phyloP scores from a whole-genome alignment of 2,888 invertebrate genomes.

The Ctenicera cuprea region DNA sequence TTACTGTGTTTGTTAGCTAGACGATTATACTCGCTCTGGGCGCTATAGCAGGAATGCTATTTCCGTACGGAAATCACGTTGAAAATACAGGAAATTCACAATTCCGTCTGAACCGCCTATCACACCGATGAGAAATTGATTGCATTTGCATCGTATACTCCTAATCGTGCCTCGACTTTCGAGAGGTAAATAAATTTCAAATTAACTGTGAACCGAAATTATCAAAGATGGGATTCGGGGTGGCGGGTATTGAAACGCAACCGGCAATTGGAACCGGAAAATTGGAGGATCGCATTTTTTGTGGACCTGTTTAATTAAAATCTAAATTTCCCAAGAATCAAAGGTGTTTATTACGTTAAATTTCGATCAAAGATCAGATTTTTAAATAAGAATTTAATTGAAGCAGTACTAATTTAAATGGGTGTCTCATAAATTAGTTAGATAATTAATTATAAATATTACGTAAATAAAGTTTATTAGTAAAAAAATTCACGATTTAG shows the following conservation, averaged over 20 bases:
- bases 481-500: no score
- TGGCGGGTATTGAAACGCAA: slow-evolving; percentile 1
- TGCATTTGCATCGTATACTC: slow-evolving; percentile 35
- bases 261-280: background rate
- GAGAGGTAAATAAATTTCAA: slow-evolving; percentile 31
- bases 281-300: background rate
- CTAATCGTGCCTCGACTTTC: slow-evolving; percentile 21
- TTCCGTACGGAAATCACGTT: slow-evolving; percentile 26
- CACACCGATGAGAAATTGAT: slow-evolving; percentile 44
- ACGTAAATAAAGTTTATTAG: no score
- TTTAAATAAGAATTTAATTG: no score
- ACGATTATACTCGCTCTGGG: slow-evolving; percentile 8
- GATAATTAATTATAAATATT: no score
- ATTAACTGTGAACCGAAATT: slow-evolving; percentile 9
- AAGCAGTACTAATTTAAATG: no score
- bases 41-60: slow-evolving; percentile 32
- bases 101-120: slow-evolving; percentile 33
- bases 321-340: no score
- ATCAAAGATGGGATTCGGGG: slow-evolving; percentile 4
- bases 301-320: background rate
- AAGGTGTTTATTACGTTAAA: no score
- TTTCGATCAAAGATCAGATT: no score
- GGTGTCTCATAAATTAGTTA: no score
- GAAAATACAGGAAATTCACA: slow-evolving; percentile 32
- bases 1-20: slow-evolving; percentile 10